These are phyloP conservation scores for Diplosoma virens DNA, from an alignment of 23 tunicate species.

Conservation along the genomic window DNA sequence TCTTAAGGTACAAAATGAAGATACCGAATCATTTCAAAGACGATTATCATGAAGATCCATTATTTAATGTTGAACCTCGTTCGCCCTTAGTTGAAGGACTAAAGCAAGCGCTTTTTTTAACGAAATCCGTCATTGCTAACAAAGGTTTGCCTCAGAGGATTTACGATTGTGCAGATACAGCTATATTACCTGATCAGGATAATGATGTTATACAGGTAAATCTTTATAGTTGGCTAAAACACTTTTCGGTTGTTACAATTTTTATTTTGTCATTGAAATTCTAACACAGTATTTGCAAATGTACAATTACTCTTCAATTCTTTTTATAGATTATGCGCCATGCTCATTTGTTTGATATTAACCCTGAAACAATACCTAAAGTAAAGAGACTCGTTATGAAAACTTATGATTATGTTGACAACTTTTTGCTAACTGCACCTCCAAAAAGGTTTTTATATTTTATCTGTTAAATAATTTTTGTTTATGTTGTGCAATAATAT, in stretches of 20 bases:
- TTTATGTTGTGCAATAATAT: neutral
- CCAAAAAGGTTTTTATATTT: slow-evolving; percentile 30
- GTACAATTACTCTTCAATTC: neutral
- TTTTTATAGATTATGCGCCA: slow-evolving; percentile 49
- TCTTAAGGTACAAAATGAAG: slow-evolving; percentile 52
- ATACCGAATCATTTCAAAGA: slow-evolving; percentile 30
- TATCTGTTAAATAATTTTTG: neutral
- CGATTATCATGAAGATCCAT: slow-evolving; percentile 51
- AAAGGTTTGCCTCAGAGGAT: slow-evolving; percentile 47
- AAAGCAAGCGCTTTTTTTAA: slow-evolving; percentile 56
- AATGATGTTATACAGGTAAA: slow-evolving; percentile 54
- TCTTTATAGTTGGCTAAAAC: too few relatives aligned
- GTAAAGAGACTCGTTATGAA: neutral
- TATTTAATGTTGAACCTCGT: slow-evolving; percentile 11
- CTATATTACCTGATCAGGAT: slow-evolving; percentile 33
- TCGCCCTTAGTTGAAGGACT: slow-evolving; percentile 38
- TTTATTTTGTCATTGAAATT: too few relatives aligned
- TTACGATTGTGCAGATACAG: slow-evolving; percentile 4
- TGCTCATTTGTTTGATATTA: slow-evolving; percentile 72
- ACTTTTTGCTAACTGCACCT: slow-evolving; percentile 18
- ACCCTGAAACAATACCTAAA: slow-evolving; percentile 47
- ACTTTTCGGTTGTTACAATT: too few relatives aligned
- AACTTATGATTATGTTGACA: slow-evolving; percentile 8
- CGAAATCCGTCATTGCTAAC: slow-evolving; percentile 56
- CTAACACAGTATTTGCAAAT: too few relatives aligned